Base-by-base conservation (phyloP, 1,140 invertebrate genomes). In the Cecropterus lyciades region DNA sequence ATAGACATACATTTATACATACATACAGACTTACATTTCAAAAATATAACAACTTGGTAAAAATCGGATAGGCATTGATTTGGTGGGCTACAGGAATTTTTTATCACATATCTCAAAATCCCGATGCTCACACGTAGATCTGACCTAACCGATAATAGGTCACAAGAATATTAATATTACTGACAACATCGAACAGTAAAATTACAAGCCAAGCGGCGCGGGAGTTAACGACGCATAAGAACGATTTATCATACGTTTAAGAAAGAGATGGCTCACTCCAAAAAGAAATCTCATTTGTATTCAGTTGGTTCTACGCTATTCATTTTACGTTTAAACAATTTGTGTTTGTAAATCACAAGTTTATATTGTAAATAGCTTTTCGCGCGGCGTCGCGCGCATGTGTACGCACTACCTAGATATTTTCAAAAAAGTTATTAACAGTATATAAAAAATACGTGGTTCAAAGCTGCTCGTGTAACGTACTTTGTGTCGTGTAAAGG, bases 161-260 rank as follows among this genome's bases (percentile, higher is more conserved):
- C 85, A 84, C 75, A 57, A 77, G 77, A 76, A 84, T 86, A 91
- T 88, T 89, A 88, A 91, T 89, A 86, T 84, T 81, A 83, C 85
- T 80, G 80, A 81, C 84, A 89, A 85, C 80, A 82, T 87, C 73
- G 75, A 82, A 81, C 76, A 81, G 83, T 82, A 70, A 83, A 85
- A 87, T 87, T 85, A 87, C 79, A 82, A 82, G 80, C 79, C 76
- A 78, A 77, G 66, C 82, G 70, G 79, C 79, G 75, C 77, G 79
- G 77, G 79, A 81, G 80, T 80, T 87, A 89, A 86, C 87, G 85
- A 86, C 77, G 81, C 84, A 76, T 79, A 85, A 74, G 83, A 84
- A 82, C 85, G 57, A 89, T 90, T 84, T 77, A 90, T 90, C 84
- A 87, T 86, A n/a, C n/a, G n/a, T 79, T 84, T 82, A 85, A 79